These are phyloP conservation scores for Neoniphon sammara DNA, from an alignment of 2,797 vertebrate species.

Conservation along the genomic window DNA sequence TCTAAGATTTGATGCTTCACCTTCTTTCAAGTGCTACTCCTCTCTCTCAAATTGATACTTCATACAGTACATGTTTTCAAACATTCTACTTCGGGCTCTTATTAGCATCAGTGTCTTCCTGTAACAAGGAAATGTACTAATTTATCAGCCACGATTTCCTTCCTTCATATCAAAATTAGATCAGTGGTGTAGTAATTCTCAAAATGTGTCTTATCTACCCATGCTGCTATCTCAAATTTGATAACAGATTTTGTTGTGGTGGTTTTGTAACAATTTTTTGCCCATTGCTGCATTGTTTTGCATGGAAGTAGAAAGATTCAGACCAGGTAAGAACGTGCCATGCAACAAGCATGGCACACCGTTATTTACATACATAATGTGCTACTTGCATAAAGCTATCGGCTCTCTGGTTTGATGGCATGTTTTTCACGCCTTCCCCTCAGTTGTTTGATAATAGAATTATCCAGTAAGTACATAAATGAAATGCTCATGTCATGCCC, in stretches of 20 bases:
- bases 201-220: conserved; percentile 15
- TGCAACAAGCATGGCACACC: too few relatives aligned
- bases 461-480: too few relatives aligned
- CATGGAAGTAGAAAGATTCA: too few relatives aligned
- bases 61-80: conserved; percentile 32
- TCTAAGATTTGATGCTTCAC: conserved; percentile 55
- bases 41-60: conserved; percentile 33
- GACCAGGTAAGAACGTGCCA: too few relatives aligned
- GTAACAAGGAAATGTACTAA: conserved; percentile 5
- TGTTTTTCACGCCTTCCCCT: too few relatives aligned
- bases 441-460: too few relatives aligned
- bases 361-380: too few relatives aligned
- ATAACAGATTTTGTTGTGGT: not conserved
- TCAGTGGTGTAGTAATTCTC: conserved; percentile 19
- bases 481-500: too few relatives aligned
- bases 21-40: conserved; percentile 33
- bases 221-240: conserved; percentile 11
- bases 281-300: not conserved
- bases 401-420: too few relatives aligned
- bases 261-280: not conserved
- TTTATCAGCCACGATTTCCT: conserved; percentile 9
- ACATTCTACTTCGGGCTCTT: conserved; percentile 25
- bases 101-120: conserved; percentile 28
- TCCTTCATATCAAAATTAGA: conserved; percentile 33
- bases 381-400: too few relatives aligned